Base-by-base conservation (phyloP, 2,113 vertebrate genomes). In the Nipponia nippon region DNA sequence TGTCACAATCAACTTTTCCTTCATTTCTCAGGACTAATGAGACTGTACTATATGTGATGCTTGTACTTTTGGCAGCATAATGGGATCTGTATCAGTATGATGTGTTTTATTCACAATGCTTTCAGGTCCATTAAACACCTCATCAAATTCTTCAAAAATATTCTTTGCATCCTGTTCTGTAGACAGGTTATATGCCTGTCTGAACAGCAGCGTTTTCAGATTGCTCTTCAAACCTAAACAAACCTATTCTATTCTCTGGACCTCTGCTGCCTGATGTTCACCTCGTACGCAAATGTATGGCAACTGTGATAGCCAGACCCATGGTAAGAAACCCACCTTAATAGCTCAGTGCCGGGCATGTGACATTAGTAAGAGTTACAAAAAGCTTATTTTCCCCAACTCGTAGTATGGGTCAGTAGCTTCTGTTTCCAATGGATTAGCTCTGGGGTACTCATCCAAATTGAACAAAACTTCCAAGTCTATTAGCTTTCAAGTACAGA, bases 101-200 rank as follows among this genome's bases (percentile, higher is more conserved):
- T 95, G 94, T 96, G 91, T 95, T 96, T 97, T 97, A 97, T 94
- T 97, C 95, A 90, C 87, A 88, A 81, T 96, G 89, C 93, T 93
- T 96, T 91, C 89, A 96, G 94, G 87, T 94, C 96, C 94, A 93
- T 95, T 97, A 97, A 97, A 97, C 97, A 97, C 97, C 84, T 97
- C 93, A 96, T 97, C 95, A 97, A 95, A 96, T 88, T 96, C 87
- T 96, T 96, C 91, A 93, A 83, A 91, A 97, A 88, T 91, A 88
- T 95, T 95, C 81, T 97, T 96, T 93, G 87, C 91, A 94, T 97
- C 95, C 94, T 97, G 95, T 95, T 96, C 84, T 94, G 91, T 80
- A 96, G 87, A 93, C 93, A 93, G 94, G 93, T 95, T 96, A 83
- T 86, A 73, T 77, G 84, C 59, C 53, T 79, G 73, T 93, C 93